Evolutionary conservation across 2,888 invertebrate species (phyloP).

Genomic region (Lymantria dispar): DNA sequence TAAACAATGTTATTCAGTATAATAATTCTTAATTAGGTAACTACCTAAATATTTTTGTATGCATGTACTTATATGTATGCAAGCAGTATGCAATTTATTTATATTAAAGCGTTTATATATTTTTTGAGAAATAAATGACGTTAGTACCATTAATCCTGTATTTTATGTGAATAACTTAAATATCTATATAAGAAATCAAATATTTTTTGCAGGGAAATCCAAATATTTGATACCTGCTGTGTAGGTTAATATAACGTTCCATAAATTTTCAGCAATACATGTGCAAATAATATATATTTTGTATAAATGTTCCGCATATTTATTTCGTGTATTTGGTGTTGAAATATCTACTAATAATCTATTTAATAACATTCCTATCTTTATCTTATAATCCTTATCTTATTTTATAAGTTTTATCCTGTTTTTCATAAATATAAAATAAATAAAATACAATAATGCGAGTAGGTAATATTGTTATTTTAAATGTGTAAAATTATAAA

Average conservation of each 20-base stretch:
- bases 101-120: conserved; percentile 8
- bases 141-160: conserved; percentile 24
- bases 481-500: too few relatives aligned
- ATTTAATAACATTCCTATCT: too few relatives aligned
- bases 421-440: too few relatives aligned
- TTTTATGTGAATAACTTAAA: conserved; percentile 17
- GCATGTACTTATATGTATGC: not conserved
- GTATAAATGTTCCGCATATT: conserved; percentile 1
- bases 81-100: conserved; percentile 1
- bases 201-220: not conserved
- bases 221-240: conserved; percentile 23
- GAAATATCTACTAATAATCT: too few relatives aligned
- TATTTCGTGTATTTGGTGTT: not conserved
- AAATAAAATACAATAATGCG: too few relatives aligned
- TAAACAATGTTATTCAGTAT: too few relatives aligned
- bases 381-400: too few relatives aligned
- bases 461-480: too few relatives aligned
- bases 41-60: not conserved
- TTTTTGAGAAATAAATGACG: conserved; percentile 16
- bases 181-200: conserved; percentile 2
- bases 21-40: too few relatives aligned
- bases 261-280: conserved; percentile 27
- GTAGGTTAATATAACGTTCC: conserved; percentile 21
- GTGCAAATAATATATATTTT: conserved; percentile 12
- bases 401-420: too few relatives aligned